Percentiles rank a stretch among this genome's conserved stretches.
These are phyloP conservation scores for Drosophila asahinai DNA, from an alignment of 1,140 invertebrate genomes.

Conservation along the genomic window DNA sequence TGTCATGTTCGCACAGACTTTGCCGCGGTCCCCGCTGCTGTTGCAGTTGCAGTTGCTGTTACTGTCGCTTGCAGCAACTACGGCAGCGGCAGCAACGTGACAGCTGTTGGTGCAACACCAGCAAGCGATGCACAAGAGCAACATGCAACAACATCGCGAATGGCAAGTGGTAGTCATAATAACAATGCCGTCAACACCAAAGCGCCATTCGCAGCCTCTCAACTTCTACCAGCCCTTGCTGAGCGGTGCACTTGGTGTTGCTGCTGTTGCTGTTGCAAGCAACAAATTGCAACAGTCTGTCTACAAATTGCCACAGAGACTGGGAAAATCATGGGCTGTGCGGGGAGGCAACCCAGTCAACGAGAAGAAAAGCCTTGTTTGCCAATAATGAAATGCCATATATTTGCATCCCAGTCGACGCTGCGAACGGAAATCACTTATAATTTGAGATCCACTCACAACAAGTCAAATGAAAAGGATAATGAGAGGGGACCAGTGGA, in stretches of 20 bases:
- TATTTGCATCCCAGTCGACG: slow-evolving; percentile 32
- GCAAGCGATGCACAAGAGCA: slow-evolving; percentile 42
- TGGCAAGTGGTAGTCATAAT: slow-evolving; percentile 63
- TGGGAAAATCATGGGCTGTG: slow-evolving; percentile 22
- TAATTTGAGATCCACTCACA: slow-evolving; percentile 5
- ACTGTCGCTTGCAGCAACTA: slow-evolving; percentile 30
- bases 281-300: slow-evolving; percentile 52
- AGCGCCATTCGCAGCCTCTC: slow-evolving; percentile 58
- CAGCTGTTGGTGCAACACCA: slow-evolving; percentile 56
- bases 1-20: slow-evolving; percentile 60
- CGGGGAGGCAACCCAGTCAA: slow-evolving; percentile 3
- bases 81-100: slow-evolving; percentile 40
- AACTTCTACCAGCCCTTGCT: slow-evolving; percentile 31
- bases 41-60: slow-evolving; percentile 11
- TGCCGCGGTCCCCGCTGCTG: slow-evolving; percentile 45
- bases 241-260: slow-evolving; percentile 15
- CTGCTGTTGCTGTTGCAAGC: slow-evolving; percentile 37
- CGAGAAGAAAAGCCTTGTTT: slow-evolving; percentile 39
- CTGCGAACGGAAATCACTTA: slow-evolving; percentile 12
- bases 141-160: slow-evolving; percentile 47
- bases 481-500: neutral
- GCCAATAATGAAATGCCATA: slow-evolving; percentile 54
- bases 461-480: neutral
- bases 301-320: slow-evolving; percentile 52
- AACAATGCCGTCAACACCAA: slow-evolving; percentile 59